Evolutionary conservation across 1,140 invertebrate genomes (phyloP).

Genomic region (Trichomalopsis sarcophagae): DNA sequence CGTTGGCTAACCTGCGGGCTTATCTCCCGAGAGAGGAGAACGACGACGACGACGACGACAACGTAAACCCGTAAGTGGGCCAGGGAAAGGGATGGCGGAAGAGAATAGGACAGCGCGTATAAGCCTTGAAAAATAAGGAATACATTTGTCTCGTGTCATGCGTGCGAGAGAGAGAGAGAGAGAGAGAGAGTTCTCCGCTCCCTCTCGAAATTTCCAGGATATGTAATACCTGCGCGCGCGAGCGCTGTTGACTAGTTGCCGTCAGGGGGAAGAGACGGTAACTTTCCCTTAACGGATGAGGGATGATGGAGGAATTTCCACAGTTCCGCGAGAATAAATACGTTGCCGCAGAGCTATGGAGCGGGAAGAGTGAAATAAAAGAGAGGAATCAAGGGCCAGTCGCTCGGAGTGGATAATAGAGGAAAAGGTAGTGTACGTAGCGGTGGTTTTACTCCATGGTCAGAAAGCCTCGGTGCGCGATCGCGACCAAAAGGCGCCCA

Average conservation of each 20-base stretch:
- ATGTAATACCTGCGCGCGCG: neutral
- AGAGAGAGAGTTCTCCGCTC: too few species aligned
- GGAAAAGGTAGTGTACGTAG: neutral
- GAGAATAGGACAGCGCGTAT: neutral
- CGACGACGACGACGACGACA: constrained; percentile 36
- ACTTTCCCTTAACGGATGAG: neutral
- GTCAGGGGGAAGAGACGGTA: neutral
- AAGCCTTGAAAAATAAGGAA: constrained; percentile 18
- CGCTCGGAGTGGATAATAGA: constrained; percentile 5
- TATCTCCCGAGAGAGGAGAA: constrained; percentile 45
- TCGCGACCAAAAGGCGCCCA: constrained; percentile 7
- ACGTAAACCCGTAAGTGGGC: constrained; percentile 4
- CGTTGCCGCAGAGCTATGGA: too few species aligned
- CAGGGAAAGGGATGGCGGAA: neutral
- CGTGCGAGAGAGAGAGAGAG: neutral
- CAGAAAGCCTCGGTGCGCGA: neutral
- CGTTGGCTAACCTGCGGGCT: constrained; percentile 40
- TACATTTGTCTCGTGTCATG: neutral
- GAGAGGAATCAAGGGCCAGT: neutral
- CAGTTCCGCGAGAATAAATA: neutral
- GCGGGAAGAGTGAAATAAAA: neutral
- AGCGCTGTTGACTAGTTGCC: neutral
- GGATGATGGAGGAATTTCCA: neutral
- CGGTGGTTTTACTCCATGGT: neutral
- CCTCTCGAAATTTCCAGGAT: neutral